Evolutionary conservation across 23 tunicate species (phyloP).

Genomic region (Clavelina lepadiformis): DNA sequence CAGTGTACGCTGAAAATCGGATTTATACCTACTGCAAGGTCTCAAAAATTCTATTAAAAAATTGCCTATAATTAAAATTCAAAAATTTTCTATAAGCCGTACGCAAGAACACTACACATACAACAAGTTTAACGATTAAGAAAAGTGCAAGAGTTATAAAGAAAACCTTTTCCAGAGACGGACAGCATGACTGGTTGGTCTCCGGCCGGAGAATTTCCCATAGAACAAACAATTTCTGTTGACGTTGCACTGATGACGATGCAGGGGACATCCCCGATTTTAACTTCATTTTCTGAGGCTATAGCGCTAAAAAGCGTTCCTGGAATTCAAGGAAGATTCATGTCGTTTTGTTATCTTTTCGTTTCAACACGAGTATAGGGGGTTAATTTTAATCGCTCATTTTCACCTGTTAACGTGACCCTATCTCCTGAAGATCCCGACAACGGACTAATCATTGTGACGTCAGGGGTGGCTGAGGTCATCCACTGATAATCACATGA

Average conservation of each 20-base stretch:
- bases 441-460: slow-evolving; percentile 2
- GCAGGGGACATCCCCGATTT: slow-evolving; percentile 43
- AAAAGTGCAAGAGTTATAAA: no score
- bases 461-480: slow-evolving; percentile 36
- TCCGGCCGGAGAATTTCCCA: slow-evolving; percentile 58
- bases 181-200: slow-evolving; percentile 21
- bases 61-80: no score
- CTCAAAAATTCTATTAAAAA: no score
- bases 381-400: no score
- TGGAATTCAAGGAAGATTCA: neutral
- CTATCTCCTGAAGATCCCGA: slow-evolving; percentile 17
- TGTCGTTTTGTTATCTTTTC: neutral
- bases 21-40: no score
- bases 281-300: slow-evolving; percentile 7
- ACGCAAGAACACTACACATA: no score
- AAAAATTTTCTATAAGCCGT: no score
- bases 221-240: slow-evolving; percentile 24
- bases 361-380: no score
- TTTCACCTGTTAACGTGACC: slow-evolving; percentile 21
- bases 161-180: slow-evolving; percentile 20
- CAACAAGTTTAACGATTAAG: no score
- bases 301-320: slow-evolving; percentile 21
- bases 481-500: slow-evolving; percentile 48
- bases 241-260: slow-evolving; percentile 2
- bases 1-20: no score